These are phyloP conservation scores for Lissocephala sabroskyi DNA, from an alignment of 2,888 invertebrate genomes.

Conservation along the genomic window DNA sequence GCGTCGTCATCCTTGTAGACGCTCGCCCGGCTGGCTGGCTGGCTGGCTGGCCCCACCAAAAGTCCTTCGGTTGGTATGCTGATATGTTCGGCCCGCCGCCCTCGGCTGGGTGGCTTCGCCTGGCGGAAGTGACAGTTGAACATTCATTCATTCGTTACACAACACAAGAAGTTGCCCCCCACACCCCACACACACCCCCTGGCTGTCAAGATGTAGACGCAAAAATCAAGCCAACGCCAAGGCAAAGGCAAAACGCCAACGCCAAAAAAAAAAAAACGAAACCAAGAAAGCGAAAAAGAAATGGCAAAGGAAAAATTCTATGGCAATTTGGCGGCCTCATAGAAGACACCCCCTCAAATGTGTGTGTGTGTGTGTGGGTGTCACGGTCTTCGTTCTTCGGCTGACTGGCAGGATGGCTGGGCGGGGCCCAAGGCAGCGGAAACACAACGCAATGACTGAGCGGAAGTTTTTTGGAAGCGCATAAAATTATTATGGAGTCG, in stretches of 20 bases:
- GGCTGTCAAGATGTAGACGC: slow-evolving; percentile 21
- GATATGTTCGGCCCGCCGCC: too few species aligned
- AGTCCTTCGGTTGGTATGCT: too few species aligned
- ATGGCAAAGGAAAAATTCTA: slow-evolving; percentile 28
- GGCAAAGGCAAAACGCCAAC: slow-evolving; percentile 56
- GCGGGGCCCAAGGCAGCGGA: slow-evolving; percentile 20
- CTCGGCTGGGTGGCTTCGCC: slow-evolving; percentile 31
- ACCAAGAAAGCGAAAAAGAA: background rate
- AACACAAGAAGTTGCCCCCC: slow-evolving; percentile 1
- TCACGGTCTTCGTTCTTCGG: background rate
- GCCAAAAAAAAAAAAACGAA: slow-evolving; percentile 20
- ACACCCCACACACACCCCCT: slow-evolving; percentile 4
- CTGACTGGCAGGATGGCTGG: too few species aligned
- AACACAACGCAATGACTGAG: slow-evolving; percentile 42
- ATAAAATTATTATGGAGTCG: slow-evolving; percentile 64
- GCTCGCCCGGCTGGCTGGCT: too few species aligned
- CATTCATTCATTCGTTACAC: slow-evolving; percentile 44
- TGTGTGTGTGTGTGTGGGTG: slow-evolving; percentile 17
- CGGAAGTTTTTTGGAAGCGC: slow-evolving; percentile 52
- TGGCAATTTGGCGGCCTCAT: slow-evolving; percentile 46
- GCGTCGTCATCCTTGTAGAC: too few species aligned
- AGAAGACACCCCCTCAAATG: background rate
- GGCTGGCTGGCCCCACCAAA: too few species aligned
- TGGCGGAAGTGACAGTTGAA: slow-evolving; percentile 61
- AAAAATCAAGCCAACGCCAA: slow-evolving; percentile 47